Conservation (phyloP, 2,888 invertebrate genomes). For the Sphecodes monilicornis region DNA sequence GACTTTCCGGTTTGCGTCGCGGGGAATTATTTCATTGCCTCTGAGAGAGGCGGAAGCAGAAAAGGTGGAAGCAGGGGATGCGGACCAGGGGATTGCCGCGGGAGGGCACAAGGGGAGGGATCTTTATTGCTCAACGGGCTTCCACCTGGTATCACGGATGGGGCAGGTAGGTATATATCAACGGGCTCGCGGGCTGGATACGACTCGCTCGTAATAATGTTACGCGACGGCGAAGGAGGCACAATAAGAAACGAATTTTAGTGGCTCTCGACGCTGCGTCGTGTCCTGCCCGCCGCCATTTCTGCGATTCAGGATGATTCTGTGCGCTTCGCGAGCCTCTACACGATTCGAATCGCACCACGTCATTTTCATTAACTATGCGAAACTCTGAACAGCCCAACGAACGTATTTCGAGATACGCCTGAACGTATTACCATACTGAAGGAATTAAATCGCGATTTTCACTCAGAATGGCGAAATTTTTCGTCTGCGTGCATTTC, state of each 20-base stretch:
- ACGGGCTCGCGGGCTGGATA: conserved; percentile 36
- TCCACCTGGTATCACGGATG: conserved; percentile 51
- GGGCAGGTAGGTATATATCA: conserved; percentile 47
- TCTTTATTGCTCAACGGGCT: conserved; percentile 59
- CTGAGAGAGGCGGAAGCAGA: conserved; percentile 38
- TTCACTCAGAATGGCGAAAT: too few relatives aligned
- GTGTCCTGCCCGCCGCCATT: background rate
- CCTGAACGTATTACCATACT: too few relatives aligned
- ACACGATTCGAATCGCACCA: too few relatives aligned
- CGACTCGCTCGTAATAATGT: conserved; percentile 52
- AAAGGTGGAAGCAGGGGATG: conserved; percentile 34
- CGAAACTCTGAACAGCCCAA: too few relatives aligned
- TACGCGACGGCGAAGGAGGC: conserved; percentile 35
- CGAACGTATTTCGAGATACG: too few relatives aligned
- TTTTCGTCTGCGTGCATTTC: too few relatives aligned
- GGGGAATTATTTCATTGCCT: conserved; percentile 64
- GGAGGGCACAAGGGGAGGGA: conserved; percentile 29
- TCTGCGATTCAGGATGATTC: background rate
- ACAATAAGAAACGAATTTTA: conserved; percentile 53
- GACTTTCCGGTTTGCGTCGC: conserved; percentile 47
- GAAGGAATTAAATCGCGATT: too few relatives aligned
- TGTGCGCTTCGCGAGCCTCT: background rate
- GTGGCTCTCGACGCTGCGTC: background rate
- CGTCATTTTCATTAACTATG: too few relatives aligned
- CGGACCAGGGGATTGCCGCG: conserved; percentile 3